Evolutionary conservation across 2,888 invertebrate genomes (phyloP).

Genomic region (Philereme vetulata): DNA sequence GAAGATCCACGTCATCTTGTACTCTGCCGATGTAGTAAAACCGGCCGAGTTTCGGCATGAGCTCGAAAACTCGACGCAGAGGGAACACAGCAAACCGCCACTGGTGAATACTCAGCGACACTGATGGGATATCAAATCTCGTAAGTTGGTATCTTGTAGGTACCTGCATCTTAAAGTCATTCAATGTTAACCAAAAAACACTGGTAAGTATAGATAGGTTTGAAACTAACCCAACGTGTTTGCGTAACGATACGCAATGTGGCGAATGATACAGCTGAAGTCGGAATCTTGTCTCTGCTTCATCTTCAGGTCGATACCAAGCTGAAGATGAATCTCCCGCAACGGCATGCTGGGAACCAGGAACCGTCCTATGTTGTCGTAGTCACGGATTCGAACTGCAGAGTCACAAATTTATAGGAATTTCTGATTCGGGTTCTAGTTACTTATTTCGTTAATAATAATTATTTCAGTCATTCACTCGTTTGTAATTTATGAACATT

Average conservation of each 20-base stretch:
- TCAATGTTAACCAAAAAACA: too few relatives aligned
- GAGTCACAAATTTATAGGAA: conserved; percentile 8
- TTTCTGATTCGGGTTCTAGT: too few relatives aligned
- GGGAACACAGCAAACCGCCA: conserved; percentile 65
- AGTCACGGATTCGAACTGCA: conserved; percentile 65
- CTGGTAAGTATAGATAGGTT: neutral
- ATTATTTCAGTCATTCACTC: too few relatives aligned
- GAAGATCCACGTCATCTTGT: conserved; percentile 58
- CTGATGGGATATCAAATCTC: conserved; percentile 40
- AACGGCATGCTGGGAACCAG: conserved; percentile 67
- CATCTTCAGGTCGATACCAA: conserved; percentile 61
- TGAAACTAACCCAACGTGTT: conserved; percentile 50
- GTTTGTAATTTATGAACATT: too few relatives aligned
- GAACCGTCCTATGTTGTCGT: conserved; percentile 66
- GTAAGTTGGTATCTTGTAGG: neutral
- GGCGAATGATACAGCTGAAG: conserved; percentile 66
- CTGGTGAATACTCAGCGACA: conserved; percentile 67
- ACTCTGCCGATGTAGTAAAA: conserved; percentile 62
- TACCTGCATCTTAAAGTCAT: too few relatives aligned
- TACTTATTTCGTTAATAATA: too few relatives aligned
- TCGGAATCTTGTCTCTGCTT: conserved; percentile 68
- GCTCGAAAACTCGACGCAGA: conserved; percentile 60
- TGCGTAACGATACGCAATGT: conserved; percentile 60
- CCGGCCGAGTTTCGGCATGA: conserved; percentile 62
- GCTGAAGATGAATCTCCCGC: conserved; percentile 62